Evolutionary conservation across 2,113 vertebrate genomes (phyloP).

Genomic region (Colaptes auratus): DNA sequence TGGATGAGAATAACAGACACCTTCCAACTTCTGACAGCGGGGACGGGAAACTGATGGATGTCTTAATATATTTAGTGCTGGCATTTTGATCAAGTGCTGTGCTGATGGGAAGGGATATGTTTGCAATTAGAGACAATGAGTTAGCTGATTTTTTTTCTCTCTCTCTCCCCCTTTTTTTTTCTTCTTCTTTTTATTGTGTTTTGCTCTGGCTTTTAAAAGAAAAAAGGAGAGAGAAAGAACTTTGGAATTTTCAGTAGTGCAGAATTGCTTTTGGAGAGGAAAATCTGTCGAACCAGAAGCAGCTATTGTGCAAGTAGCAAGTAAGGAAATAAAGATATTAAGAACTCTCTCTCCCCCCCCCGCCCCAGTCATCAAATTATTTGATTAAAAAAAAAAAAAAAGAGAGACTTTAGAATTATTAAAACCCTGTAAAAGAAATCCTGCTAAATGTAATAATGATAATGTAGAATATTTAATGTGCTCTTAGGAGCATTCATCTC

Average conservation of each 20-base stretch:
- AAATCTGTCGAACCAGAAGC: background rate
- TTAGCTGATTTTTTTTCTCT: background rate
- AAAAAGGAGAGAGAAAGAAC: background rate
- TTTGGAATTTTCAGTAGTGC: background rate
- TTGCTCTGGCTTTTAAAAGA: background rate
- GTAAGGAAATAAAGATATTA: background rate
- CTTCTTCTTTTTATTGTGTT: no score
- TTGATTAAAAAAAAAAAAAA: background rate
- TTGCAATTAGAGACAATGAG: conserved; percentile 39
- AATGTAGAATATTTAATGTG: conserved; percentile 13
- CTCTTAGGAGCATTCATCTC: background rate
- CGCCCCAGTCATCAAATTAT: background rate
- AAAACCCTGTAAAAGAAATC: background rate
- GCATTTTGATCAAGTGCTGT: background rate
- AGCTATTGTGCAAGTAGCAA: conserved; percentile 2
- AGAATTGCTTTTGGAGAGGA: background rate
- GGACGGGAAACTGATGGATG: background rate
- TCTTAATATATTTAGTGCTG: conserved; percentile 29
- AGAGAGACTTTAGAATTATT: background rate
- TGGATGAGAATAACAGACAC: background rate
- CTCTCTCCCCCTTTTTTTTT: rapidly evolving
- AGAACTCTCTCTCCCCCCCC: background rate
- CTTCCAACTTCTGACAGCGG: background rate
- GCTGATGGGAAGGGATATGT: background rate
- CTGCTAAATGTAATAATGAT: conserved; percentile 10